phyloP scores from a whole-genome alignment of 2,797 vertebrate species.

The Sebastolobus altivelis region DNA sequence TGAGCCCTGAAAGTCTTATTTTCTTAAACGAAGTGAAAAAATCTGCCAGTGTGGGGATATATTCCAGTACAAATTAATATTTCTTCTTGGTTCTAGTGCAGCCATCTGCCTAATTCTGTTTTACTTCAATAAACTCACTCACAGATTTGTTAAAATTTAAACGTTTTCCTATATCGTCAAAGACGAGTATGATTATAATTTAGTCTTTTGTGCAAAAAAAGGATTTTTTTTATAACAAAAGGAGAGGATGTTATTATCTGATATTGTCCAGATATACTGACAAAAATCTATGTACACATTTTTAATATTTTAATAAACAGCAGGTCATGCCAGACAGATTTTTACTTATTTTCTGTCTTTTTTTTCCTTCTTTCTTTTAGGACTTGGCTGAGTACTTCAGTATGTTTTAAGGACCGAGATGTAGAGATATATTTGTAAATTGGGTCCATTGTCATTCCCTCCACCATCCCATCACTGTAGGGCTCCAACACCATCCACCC shows the following conservation, averaged over 20 bases:
- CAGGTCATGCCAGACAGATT: background rate
- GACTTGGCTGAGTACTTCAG: background rate
- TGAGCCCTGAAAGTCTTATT: background rate
- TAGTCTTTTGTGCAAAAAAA: background rate
- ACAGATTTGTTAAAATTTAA: background rate
- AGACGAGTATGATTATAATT: too few species aligned
- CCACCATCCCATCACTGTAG: conserved; percentile 47
- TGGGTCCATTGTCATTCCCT: conserved; percentile 59
- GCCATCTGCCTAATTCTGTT: background rate
- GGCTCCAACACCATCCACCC: conserved; percentile 46
- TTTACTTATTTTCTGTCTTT: background rate
- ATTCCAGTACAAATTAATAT: background rate
- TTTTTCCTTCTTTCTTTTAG: background rate
- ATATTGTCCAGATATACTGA: background rate
- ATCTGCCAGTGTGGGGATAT: background rate
- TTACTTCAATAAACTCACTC: background rate
- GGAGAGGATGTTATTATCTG: background rate
- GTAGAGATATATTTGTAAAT: conserved; percentile 31
- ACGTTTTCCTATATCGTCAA: background rate
- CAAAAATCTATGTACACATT: background rate
- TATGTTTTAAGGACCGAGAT: background rate
- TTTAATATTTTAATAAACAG: background rate
- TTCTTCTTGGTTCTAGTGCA: background rate
- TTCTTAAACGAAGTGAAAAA: background rate
- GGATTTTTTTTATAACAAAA: background rate